Conservation (phyloP, 1,140 invertebrate species). For the Delia radicum region DNA sequence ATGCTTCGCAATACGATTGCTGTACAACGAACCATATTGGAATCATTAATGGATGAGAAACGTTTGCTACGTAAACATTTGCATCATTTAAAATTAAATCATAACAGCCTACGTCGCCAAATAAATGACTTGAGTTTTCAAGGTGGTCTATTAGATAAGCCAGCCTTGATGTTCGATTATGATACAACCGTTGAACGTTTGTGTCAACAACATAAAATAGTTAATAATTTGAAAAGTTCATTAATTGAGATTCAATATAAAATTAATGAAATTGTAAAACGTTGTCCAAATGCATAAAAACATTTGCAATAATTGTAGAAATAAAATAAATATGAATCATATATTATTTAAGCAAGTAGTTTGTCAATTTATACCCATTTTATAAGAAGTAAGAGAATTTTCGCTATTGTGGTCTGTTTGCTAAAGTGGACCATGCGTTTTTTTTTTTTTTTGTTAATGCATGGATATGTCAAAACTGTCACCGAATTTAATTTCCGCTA, state of each 20-base stretch:
- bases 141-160: constrained; percentile 44
- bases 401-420: too few relatives aligned
- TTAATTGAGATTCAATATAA: background rate
- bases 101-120: background rate
- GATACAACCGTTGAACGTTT: constrained; percentile 34
- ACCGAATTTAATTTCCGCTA: too few relatives aligned
- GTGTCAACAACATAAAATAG: background rate
- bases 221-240: background rate
- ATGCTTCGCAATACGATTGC: constrained; percentile 21
- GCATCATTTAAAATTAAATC: constrained; percentile 16
- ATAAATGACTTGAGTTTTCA: constrained; percentile 28
- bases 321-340: too few relatives aligned
- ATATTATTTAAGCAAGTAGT: too few relatives aligned
- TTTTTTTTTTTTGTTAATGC: too few relatives aligned
- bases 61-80: background rate
- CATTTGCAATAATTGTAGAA: too few relatives aligned
- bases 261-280: background rate
- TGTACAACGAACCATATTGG: background rate
- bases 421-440: too few relatives aligned
- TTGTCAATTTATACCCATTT: too few relatives aligned
- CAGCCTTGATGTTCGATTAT: constrained; percentile 41
- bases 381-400: too few relatives aligned
- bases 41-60: background rate
- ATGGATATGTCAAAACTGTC: too few relatives aligned
- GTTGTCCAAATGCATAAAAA: background rate